Conservation (phyloP, 1,140 invertebrate species). For the Drosophila navojoa region DNA sequence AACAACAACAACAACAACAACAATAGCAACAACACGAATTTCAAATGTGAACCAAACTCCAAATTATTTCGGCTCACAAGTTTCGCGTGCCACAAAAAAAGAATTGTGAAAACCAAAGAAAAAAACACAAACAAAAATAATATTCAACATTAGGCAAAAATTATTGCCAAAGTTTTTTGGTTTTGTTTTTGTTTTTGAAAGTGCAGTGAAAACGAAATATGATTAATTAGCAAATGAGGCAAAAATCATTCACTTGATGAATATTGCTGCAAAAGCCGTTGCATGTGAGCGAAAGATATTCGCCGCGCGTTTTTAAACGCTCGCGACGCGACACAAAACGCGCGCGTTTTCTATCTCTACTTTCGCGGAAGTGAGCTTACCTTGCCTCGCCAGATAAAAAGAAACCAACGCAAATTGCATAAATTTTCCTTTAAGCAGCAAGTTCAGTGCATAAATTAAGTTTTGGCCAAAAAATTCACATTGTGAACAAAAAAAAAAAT, state of each 20-base stretch:
- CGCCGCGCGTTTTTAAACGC: constrained; percentile 62
- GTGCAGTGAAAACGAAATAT: constrained; percentile 81
- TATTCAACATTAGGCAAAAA: constrained; percentile 53
- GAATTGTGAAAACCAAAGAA: constrained; percentile 64
- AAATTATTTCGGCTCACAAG: constrained; percentile 14
- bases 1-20: constrained; percentile 53
- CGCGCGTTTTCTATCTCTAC: constrained; percentile 45
- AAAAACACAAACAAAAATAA: constrained; percentile 38
- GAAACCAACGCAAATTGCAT: constrained; percentile 7
- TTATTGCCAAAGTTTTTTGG: constrained; percentile 60
- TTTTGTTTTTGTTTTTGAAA: constrained; percentile 63
- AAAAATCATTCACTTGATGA: constrained; percentile 67
- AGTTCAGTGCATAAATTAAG: constrained; percentile 74
- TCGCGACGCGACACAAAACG: constrained; percentile 49
- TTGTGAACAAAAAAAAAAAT: constrained; percentile 20
- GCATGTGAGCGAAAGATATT: constrained; percentile 58
- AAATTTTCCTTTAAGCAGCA: constrained; percentile 34
- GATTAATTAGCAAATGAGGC: constrained; percentile 74
- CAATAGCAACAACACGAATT: constrained; percentile 37
- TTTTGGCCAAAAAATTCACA: constrained; percentile 14
- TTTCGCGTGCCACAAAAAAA: constrained; percentile 22
- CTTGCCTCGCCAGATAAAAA: constrained; percentile 1
- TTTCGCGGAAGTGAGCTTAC: constrained; percentile 18
- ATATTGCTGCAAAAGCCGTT: constrained; percentile 57
- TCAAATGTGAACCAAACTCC: constrained; percentile 60